Evolutionary conservation across 2,888 invertebrate genomes (phyloP), one percentile per base, ranked within the genome.

Genomic region (Andrena flavipes): DNA sequence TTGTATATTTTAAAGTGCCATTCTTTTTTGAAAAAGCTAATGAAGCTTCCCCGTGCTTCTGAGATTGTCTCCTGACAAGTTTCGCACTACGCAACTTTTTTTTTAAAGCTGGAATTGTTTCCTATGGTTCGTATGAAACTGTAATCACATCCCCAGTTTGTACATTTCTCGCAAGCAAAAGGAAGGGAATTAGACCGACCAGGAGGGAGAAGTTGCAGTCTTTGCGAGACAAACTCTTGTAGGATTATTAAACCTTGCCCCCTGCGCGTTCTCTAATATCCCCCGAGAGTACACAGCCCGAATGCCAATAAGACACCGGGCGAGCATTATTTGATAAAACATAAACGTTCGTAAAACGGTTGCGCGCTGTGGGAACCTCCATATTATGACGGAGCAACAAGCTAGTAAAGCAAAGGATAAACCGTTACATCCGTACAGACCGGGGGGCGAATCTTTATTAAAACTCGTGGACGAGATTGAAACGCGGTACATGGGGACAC

Each of bases 281-380:
- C 8, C 26, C 23, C n/a, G 33, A 56, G 33, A 16, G 62, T 72
- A 68, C 49, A 67, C 67, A 62, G 10, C 6, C 8, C n/a, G 29
- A 62, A 80, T 72, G n/a, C 48, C 79, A 70, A 72, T 78, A 72
- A 72, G 29, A 33, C 42, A 78, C 23, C 33, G 8, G 42, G 13
- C 5, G 4, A 33, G 30, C 2, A 67, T 72, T 68, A 62, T 67
- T 30, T 80, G 72, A 80, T 80, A 78, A 72, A 78, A 35, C 49
- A 68, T 54, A 54, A 82, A 82, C 72, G 80, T 72, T 72, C 72
- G 65, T 30, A 35, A 56, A 29, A 65, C 51, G 16, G 62, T n/a
- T 16, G 42, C 75, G 30, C 51, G 49, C 13, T 42, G 29, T 2
- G 4, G 4, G 20, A 20, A 76, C 42, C 33, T 6, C n/a, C 42